These are phyloP conservation scores for Trissolcus brochymenae DNA, from an alignment of 2,888 invertebrate species.

Conservation along the genomic window DNA sequence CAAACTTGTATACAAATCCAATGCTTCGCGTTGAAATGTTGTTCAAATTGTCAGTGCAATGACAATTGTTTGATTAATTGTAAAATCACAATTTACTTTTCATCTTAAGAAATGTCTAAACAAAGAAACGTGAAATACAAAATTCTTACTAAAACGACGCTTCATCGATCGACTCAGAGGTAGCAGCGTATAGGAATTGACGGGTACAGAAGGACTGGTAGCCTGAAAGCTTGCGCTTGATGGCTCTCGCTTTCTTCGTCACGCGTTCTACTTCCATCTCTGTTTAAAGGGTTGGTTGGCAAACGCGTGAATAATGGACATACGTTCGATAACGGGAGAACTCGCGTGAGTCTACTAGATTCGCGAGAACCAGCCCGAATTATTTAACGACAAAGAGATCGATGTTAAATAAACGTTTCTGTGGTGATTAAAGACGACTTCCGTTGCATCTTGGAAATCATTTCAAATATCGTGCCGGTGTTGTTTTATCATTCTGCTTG, in stretches of 20 bases:
- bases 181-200: conserved; percentile 53
- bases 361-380: conserved; percentile 71
- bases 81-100: conserved; percentile 2
- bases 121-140: conserved; percentile 54
- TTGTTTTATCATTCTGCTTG: conserved; percentile 31
- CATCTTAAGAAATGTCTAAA: conserved; percentile 44
- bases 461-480: conserved; percentile 53
- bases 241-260: conserved; percentile 18
- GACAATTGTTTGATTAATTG: too few species aligned
- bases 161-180: conserved; percentile 58
- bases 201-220: conserved; percentile 55
- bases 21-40: too few species aligned
- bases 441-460: conserved; percentile 62
- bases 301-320: conserved; percentile 76
- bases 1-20: too few species aligned
- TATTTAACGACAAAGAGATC: conserved; percentile 71
- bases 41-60: too few species aligned
- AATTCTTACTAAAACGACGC: conserved; percentile 57
- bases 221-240: conserved; percentile 51
- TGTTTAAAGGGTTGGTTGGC: conserved; percentile 72
- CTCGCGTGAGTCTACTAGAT: conserved; percentile 77
- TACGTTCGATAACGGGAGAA: conserved; percentile 73
- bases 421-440: conserved; percentile 66
- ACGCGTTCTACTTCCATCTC: conserved; percentile 39
- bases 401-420: conserved; percentile 71